Percentiles rank a stretch among this genome's conserved stretches.
phyloP scores from a whole-genome alignment of 2,888 invertebrate genomes.

The Dasysyrphus tricinctus region DNA sequence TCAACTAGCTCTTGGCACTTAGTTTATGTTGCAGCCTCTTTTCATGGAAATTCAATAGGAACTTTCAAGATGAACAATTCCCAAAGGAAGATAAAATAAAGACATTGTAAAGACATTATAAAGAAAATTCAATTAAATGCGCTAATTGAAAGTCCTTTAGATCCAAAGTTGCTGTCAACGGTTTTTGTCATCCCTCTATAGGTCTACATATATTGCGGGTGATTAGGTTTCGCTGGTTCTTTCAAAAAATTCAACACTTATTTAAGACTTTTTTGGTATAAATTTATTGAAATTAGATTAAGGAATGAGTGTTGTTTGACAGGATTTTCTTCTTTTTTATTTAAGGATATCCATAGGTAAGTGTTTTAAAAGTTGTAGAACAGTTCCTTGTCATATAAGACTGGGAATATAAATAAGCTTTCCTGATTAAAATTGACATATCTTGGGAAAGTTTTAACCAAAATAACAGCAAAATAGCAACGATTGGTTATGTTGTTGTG shows the following conservation, averaged over 20 bases:
- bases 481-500: no score
- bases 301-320: background rate
- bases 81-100: background rate
- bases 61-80: background rate
- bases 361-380: background rate
- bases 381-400: no score
- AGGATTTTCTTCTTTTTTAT: no score
- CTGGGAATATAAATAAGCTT: no score
- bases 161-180: background rate
- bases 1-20: background rate
- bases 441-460: no score
- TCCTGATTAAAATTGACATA: no score
- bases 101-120: background rate
- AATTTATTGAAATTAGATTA: background rate
- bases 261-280: background rate
- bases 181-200: background rate
- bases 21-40: background rate
- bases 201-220: background rate
- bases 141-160: background rate
- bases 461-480: no score
- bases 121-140: background rate
- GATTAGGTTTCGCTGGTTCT: background rate
- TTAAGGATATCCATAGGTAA: background rate
- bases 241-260: background rate
- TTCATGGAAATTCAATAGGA: background rate